phyloP scores from a whole-genome alignment of 2,888 invertebrate genomes.

The Caprella mutica region DNA sequence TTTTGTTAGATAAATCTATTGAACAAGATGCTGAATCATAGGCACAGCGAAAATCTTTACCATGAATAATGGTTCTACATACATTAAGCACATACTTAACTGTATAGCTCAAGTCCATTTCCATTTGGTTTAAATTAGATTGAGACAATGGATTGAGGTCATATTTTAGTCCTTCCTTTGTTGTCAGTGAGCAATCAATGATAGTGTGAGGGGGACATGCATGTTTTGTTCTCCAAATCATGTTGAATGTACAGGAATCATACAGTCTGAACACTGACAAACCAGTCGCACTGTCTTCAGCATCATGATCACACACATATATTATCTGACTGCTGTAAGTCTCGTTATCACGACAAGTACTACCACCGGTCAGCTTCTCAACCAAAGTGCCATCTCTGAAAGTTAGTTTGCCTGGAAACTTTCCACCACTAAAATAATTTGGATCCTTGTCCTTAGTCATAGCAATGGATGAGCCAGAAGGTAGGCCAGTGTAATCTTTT shows the following conservation, averaged over 20 bases:
- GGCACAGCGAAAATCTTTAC: slow-evolving; percentile 24
- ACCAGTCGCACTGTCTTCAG: slow-evolving; percentile 16
- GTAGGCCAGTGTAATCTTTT: too few relatives aligned
- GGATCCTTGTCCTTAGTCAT: slow-evolving; percentile 13
- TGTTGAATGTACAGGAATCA: slow-evolving; percentile 13
- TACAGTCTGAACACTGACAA: slow-evolving; percentile 9
- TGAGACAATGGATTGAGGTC: slow-evolving; percentile 23
- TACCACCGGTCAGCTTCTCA: slow-evolving; percentile 20
- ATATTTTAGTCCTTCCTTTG: slow-evolving; percentile 12
- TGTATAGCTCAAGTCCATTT: slow-evolving; percentile 12
- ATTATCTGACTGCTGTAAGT: slow-evolving; percentile 16
- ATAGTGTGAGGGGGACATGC: slow-evolving; percentile 25
- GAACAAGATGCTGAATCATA: slow-evolving; percentile 28
- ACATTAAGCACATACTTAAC: slow-evolving; percentile 26
- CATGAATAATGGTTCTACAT: slow-evolving; percentile 29
- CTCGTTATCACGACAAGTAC: slow-evolving; percentile 10
- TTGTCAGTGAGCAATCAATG: slow-evolving; percentile 21
- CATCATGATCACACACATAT: slow-evolving; percentile 26
- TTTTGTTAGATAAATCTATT: slow-evolving; percentile 17
- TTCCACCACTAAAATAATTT: slow-evolving; percentile 18
- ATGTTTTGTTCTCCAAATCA: slow-evolving; percentile 23
- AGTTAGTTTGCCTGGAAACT: slow-evolving; percentile 14
- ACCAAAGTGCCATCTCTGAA: slow-evolving; percentile 28
- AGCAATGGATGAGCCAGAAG: slow-evolving; percentile 4
- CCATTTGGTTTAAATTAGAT: slow-evolving; percentile 14